These are phyloP conservation scores for Muscicapa comitata DNA, from an alignment of 2,797 vertebrate species.

Conservation along the genomic window DNA sequence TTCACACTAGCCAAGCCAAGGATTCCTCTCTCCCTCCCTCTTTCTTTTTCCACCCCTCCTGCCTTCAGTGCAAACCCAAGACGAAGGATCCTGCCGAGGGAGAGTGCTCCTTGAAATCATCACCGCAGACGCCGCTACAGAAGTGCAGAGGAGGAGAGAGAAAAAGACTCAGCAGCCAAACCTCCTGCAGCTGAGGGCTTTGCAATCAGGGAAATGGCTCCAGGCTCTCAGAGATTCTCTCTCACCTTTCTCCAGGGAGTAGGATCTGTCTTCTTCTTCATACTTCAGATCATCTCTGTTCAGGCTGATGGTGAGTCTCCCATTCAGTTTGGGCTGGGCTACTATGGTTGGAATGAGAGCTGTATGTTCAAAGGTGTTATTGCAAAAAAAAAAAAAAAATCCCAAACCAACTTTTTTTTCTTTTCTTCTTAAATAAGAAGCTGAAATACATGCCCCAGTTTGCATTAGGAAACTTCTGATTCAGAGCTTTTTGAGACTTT, in stretches of 20 bases:
- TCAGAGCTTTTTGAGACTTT: constrained; percentile 22
- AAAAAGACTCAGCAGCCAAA: neutral
- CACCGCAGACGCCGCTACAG: neutral
- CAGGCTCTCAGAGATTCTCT: neutral
- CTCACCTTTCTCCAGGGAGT: constrained; percentile 51
- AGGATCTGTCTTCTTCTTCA: constrained; percentile 71
- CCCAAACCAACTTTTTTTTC: neutral
- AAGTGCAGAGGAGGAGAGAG: neutral
- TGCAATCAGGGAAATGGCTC: constrained; percentile 61
- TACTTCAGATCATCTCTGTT: constrained; percentile 67
- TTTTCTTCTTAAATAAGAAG: neutral
- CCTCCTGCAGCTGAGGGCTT: neutral
- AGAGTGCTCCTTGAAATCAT: constrained; percentile 44
- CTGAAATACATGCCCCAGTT: neutral
- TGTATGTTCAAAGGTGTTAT: neutral
- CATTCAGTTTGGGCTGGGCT: constrained; percentile 7
- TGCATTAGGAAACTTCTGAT: constrained; percentile 13
- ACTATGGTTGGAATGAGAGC: neutral
- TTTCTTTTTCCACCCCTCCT: constrained; percentile 41
- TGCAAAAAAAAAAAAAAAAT: fast-evolving
- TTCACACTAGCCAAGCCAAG: constrained; percentile 4
- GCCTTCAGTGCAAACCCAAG: constrained; percentile 24
- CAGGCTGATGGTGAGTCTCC: constrained; percentile 81
- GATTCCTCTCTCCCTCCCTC: constrained; percentile 43
- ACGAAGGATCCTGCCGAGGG: constrained; percentile 7